phyloP scores from a whole-genome alignment of 2,797 vertebrate species.

The Chaetophractus vellerosus region DNA sequence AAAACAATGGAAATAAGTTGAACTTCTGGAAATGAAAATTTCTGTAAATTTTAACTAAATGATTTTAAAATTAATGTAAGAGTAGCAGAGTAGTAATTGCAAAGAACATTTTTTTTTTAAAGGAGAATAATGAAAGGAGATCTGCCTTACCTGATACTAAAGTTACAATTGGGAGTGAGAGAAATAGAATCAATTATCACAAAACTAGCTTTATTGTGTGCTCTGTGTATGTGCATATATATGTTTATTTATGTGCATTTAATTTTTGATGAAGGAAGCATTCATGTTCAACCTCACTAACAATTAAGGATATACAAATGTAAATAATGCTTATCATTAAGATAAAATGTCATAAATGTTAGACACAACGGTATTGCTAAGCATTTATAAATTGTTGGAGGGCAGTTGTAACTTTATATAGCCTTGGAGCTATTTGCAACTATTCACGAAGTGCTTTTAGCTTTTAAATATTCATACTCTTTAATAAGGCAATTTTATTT shows the following conservation, averaged over 20 bases:
- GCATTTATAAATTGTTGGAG: slow-evolving; percentile 2
- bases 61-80: neutral
- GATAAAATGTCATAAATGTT: slow-evolving; percentile 4
- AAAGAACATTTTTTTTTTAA: slow-evolving; percentile 41
- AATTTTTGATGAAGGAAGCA: neutral
- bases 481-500: slow-evolving; percentile 60
- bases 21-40: slow-evolving; percentile 13
- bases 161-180: neutral
- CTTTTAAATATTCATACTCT: slow-evolving; percentile 46
- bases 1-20: neutral
- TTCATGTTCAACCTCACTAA: neutral
- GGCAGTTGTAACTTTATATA: neutral
- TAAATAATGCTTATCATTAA: neutral
- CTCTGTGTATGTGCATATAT: neutral
- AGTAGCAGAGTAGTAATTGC: neutral
- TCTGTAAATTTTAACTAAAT: slow-evolving; percentile 13
- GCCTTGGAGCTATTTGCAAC: neutral
- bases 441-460: neutral
- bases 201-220: neutral
- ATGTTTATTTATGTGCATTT: neutral
- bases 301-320: neutral
- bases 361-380: neutral
- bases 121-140: neutral
- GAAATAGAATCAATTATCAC: slow-evolving; percentile 3
- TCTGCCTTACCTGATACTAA: neutral